Evolutionary conservation across 37 sponge, comb jelly and placozoan genomes (phyloP), one percentile per base, ranked within the genome.

Genomic region (Beroe ovata): DNA sequence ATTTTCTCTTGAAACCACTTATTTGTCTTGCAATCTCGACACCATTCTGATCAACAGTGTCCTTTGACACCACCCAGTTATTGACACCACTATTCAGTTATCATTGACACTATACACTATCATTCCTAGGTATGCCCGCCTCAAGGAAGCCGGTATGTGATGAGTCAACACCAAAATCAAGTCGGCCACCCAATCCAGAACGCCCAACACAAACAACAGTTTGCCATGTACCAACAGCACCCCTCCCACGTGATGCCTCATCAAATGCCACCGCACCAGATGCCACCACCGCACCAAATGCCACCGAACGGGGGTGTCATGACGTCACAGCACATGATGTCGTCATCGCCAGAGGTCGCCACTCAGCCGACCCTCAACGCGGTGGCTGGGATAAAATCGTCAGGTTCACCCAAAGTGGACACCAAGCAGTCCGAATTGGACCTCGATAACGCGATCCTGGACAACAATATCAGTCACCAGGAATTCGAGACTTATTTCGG

Each of bases 321-420:
- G 69, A 66, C 69, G 35, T 66, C 69, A 26, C 69, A 66, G 69
- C 35, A 32, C 18, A 2, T 66, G 35, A 66, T 66, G 69, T 34
- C 69, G 69, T 26, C 69, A 66, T 29, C 21, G n/a, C 63, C 63
- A 23, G 35, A 66, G 69, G 32, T 18, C 18, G 30, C 69, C 18
- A 30, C 69, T 1, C 69, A 66, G 69, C 69, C 69, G 30, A 66
- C 69, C 30, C 36, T 66, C 25, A 66, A 66, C 36, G 69, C 29
- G 35, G 69, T 66, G 33, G 69, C 69, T 11, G 54, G 54, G 35
- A 66, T 66, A 29, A 66, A 66, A 30, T 33, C 69, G 4, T 29
- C 32, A 18, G 34, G 35, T 33, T 66, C 69, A 29, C 69, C 69
- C 3, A 66, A 66, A 18, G 1, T 66, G 36, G 69, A 66, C 69